Percentiles rank a stretch among this genome's conserved stretches.
Conservation (phyloP, 2,797 vertebrate genomes). For the Heteromormyrus szaboi region DNA sequence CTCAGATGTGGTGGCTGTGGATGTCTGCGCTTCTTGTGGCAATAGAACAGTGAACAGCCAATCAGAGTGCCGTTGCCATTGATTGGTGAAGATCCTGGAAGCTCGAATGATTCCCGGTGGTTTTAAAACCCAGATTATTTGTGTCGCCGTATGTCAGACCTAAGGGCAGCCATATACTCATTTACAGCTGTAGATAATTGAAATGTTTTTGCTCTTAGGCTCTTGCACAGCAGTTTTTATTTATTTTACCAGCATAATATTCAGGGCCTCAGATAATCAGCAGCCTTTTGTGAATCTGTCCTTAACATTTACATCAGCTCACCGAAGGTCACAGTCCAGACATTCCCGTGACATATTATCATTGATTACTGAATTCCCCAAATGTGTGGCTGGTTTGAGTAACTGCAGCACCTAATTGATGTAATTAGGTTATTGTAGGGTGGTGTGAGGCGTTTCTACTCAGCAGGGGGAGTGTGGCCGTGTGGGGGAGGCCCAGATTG, state of each 20-base stretch:
- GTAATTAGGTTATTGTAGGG: conserved; percentile 30
- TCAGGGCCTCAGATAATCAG: neutral
- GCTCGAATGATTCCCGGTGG: neutral
- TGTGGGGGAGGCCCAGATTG: neutral
- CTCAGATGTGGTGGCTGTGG: neutral
- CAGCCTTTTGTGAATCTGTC: neutral
- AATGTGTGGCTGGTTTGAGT: conserved; percentile 24
- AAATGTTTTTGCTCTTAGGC: neutral
- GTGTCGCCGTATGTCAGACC: neutral
- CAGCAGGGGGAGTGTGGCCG: neutral
- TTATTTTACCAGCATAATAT: neutral
- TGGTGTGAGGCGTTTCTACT: neutral
- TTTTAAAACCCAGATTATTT: neutral
- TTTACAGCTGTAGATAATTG: neutral
- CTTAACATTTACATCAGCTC: neutral
- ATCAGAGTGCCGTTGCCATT: neutral
- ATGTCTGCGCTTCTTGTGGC: neutral
- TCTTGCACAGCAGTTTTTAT: neutral
- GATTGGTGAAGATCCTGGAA: neutral
- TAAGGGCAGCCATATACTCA: neutral
- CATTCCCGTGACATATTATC: conserved; percentile 19
- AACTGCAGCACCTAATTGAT: conserved; percentile 37
- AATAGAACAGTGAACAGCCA: neutral
- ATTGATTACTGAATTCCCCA: conserved; percentile 5
- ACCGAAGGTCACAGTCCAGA: neutral